phyloP scores from a whole-genome alignment of 2,797 vertebrate species.

The Graptemys geographica region DNA sequence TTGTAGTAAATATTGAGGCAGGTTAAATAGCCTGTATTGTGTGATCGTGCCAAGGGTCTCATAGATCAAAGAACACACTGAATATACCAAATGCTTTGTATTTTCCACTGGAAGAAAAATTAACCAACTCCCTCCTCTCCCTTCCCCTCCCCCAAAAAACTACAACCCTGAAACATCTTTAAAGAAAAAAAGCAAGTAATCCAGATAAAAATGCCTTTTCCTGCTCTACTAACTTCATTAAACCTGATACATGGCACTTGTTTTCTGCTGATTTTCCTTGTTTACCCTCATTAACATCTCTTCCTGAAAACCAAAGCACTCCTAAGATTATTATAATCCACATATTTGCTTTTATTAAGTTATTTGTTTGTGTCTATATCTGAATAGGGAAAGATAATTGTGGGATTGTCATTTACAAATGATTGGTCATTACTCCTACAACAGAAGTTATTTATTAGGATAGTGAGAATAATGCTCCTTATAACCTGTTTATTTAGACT shows the following conservation, averaged over 20 bases:
- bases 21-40: not conserved
- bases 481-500: slow-evolving; percentile 44
- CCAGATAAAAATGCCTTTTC: not conserved
- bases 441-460: slow-evolving; percentile 59
- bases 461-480: slow-evolving; percentile 29
- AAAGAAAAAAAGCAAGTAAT: not conserved
- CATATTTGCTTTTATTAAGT: slow-evolving; percentile 24
- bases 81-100: not conserved
- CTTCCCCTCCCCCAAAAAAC: not conserved
- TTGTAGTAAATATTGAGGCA: not conserved
- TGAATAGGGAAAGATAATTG: slow-evolving; percentile 48
- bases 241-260: not conserved
- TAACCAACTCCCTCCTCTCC: not conserved
- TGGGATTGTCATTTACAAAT: slow-evolving; percentile 61
- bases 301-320: slow-evolving; percentile 32
- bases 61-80: not conserved
- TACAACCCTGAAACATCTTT: not conserved
- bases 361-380: slow-evolving; percentile 61
- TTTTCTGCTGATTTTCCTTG: slow-evolving; percentile 5
- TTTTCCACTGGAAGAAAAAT: not conserved
- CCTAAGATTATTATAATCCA: slow-evolving; percentile 20
- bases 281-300: slow-evolving; percentile 38
- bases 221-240: slow-evolving; percentile 11
- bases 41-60: not conserved
- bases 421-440: slow-evolving; percentile 47